Percentiles rank a stretch among this genome's conserved stretches.
phyloP scores from a whole-genome alignment of 2,797 vertebrate species.

The Onychomys torridus region DNA sequence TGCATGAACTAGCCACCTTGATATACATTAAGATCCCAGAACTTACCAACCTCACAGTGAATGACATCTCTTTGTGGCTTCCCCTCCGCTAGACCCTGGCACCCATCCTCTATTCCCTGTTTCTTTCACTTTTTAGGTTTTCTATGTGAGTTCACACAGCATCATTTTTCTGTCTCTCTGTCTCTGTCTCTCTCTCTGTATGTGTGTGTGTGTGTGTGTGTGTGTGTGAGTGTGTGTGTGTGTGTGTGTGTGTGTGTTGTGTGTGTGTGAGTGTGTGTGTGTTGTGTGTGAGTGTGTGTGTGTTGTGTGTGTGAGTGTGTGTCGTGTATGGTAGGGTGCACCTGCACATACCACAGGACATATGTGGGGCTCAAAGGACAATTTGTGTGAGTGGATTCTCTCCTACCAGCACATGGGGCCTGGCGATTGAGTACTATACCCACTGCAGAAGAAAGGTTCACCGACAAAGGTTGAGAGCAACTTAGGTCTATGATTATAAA shows the following conservation, averaged over 20 bases:
- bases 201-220: not conserved
- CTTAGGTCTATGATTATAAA: not conserved
- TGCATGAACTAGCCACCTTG: not conserved
- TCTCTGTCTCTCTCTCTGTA: not conserved
- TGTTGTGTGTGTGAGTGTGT: not conserved
- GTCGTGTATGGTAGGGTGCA: not conserved
- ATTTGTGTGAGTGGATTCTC: no score
- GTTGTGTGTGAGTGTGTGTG: not conserved
- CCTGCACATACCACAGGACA: not conserved
- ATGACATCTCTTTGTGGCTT: not conserved
- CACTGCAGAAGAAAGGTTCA: not conserved
- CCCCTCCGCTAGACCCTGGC: not conserved
- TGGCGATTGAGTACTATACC: no score
- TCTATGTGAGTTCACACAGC: not conserved
- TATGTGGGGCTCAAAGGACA: not conserved
- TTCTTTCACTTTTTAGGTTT: not conserved
- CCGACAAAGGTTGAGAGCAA: not conserved
- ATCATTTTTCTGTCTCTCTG: not conserved
- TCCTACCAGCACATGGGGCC: not conserved
- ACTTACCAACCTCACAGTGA: no score
- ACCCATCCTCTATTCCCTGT: not conserved
- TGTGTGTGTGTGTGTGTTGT: not conserved
- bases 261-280: not conserved
- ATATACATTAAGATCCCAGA: not conserved
- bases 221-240: accelerated